phyloP scores from a whole-genome alignment of 2,888 invertebrate species.

The Tipula vernalis region DNA sequence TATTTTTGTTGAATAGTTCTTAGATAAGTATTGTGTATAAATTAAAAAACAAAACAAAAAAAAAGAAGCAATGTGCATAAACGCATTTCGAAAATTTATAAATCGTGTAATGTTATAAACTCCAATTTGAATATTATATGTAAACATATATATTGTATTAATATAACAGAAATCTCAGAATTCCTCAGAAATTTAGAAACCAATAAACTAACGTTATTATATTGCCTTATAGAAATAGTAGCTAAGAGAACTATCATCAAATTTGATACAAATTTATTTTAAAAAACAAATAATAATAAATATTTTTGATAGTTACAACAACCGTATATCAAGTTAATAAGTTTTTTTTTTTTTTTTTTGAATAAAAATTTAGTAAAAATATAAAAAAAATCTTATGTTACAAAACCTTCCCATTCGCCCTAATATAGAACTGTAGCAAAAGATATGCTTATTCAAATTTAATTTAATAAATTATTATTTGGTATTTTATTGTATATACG shows the following conservation, averaged over 20 bases:
- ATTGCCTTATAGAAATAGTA: conserved; percentile 4
- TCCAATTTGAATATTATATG: neutral
- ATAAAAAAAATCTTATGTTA: neutral
- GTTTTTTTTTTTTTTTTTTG: neutral
- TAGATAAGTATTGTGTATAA: neutral
- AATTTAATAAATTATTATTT: neutral
- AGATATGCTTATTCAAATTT: neutral
- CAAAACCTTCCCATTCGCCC: neutral
- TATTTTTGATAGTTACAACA: conserved; percentile 4
- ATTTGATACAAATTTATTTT: neutral
- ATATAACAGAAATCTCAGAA: neutral
- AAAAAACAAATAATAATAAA: neutral
- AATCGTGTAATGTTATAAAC: neutral
- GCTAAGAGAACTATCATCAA: neutral
- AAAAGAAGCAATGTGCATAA: neutral
- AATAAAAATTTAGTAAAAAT: neutral
- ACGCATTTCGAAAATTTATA: neutral
- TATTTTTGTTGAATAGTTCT: neutral
- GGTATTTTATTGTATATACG: neutral
- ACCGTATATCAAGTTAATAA: neutral
- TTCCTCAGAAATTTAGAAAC: neutral
- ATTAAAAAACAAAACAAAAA: neutral
- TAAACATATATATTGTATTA: neutral
- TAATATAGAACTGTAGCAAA: neutral
- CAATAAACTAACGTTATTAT: neutral